Evolutionary conservation across 2,888 invertebrate genomes (phyloP).

Genomic region (Limnephilus auricula): DNA sequence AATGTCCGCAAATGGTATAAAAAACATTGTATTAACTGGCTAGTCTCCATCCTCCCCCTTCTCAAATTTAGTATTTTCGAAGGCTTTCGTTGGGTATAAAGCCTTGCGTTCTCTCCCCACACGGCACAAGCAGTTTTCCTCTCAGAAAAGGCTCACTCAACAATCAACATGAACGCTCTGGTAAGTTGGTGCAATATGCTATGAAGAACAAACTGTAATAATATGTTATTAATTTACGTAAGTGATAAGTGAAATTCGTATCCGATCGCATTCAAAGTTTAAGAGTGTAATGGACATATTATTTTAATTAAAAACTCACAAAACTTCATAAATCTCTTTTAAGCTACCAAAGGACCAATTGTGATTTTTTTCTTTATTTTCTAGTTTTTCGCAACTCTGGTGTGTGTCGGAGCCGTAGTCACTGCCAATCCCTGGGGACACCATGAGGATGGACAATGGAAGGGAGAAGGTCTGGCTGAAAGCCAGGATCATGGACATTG

Average conservation of each 20-base stretch:
- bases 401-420: constrained; percentile 66
- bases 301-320: too few species aligned
- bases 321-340: too few species aligned
- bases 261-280: too few species aligned
- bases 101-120: neutral
- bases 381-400: constrained; percentile 52
- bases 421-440: constrained; percentile 67
- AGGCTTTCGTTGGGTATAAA: neutral
- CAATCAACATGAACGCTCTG: constrained; percentile 45
- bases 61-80: neutral
- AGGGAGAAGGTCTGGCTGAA: constrained; percentile 11
- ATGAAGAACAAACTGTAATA: neutral
- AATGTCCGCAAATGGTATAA: neutral
- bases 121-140: neutral
- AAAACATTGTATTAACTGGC: neutral
- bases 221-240: neutral
- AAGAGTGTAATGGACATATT: too few species aligned
- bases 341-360: too few species aligned
- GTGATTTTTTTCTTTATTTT: constrained; percentile 10
- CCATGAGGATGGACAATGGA: constrained; percentile 59
- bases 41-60: neutral
- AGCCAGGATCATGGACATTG: constrained; percentile 47
- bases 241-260: too few species aligned
- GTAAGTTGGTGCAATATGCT: neutral
- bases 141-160: constrained; percentile 54